phyloP scores from a whole-genome alignment of 2,113 vertebrate genomes.

The Mus musculus region GRCm39 chr3:47285001-47285500 shows the following conservation, averaged over 20 bases:
- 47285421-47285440: no score
- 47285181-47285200: no score
- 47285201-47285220: neutral
- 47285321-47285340: no score
- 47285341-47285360: no score
- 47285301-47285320: neutral
- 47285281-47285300: neutral
- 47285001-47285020: neutral
- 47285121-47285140: neutral
- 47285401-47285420: no score
- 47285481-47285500: no score
- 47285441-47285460: no score
- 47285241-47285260: neutral
- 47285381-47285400: no score
- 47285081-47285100: neutral
- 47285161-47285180: no score
- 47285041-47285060: neutral
- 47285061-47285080: neutral
- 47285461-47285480: no score
- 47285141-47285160: neutral
- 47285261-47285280: neutral
- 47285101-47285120: neutral
- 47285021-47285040: neutral
- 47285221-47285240: neutral
- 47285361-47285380: no score